Base-by-base conservation (phyloP, 2,113 vertebrate genomes). In the Hemicordylus capensis region DNA sequence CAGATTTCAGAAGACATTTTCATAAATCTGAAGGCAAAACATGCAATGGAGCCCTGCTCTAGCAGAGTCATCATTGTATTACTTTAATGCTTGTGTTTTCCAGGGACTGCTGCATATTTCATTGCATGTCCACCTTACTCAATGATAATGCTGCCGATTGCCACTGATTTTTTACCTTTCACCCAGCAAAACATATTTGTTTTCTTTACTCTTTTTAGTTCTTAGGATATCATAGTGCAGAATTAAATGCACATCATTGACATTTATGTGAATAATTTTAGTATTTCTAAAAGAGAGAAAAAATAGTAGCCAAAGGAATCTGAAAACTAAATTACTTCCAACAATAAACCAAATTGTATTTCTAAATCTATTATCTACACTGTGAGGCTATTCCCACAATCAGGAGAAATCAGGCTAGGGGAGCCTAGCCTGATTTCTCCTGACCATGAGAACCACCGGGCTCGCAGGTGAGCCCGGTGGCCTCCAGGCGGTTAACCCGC, bases 1-100 rank as follows among this genome's bases (percentile, higher is more conserved):
- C 66, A 83, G 6, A 67, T 90, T 87, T 87, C 77, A 69, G 34
- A 87, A 51, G 15, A 77, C 39, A 0, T 72, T 79, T 87, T 64
- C n/a, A n/a, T 82, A 80, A 76, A n/a, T 77, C 63, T 73, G 17
- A 82, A 5, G 48, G 26, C 83, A 74, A 86, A 86, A 51, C 7
- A 20, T 44, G 5, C n/a, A 75, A 48, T 2, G 70, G 9, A 78
- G 5, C 3, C 87, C 85, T 87, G 4, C 81, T 92, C 76, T 81
- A 87, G 11, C 3, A 83, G 37, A 77, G 6, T 72, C 46, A 87
- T 58, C 6, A 72, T 15, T 84, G 85, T 59, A 26, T 56, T 86
- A 15, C 7, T 80, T 83, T 81, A 72, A 59, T 44, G 19, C 1
- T 24, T 80, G 2, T 64, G 6, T 87, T 87, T 78, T 85, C 42